Conservation (phyloP, 2,113 vertebrate genomes). For the Phrynosoma blainvillii region DNA sequence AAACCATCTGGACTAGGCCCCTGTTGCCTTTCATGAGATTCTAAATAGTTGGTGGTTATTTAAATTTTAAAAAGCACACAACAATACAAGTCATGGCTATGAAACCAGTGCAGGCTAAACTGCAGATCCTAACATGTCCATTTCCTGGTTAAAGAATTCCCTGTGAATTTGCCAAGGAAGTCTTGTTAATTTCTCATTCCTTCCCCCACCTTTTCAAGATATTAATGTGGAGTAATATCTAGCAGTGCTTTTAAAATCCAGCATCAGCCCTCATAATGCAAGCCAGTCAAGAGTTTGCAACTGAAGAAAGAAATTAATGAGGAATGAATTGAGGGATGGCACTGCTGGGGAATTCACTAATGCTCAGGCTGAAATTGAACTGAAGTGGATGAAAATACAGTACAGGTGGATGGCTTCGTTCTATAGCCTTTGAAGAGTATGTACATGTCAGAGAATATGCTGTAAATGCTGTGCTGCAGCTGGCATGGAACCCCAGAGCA, state of each 20-base stretch:
- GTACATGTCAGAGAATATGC: neutral
- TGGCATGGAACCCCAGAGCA: neutral
- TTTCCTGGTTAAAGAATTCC: neutral
- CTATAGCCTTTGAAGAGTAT: neutral
- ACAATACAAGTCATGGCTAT: neutral
- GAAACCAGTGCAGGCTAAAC: neutral
- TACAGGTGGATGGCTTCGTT: neutral
- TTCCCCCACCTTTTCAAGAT: neutral
- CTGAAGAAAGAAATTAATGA: neutral
- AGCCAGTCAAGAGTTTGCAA: neutral
- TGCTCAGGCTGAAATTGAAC: neutral
- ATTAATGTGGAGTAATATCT: neutral
- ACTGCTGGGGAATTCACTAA: no score
- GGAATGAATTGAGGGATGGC: neutral
- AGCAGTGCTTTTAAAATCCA: neutral
- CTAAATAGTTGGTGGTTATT: neutral
- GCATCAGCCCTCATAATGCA: neutral
- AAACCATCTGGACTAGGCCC: accelerated
- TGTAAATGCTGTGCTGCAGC: neutral
- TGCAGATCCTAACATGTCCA: slow-evolving; percentile 9
- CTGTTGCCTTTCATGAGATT: slow-evolving; percentile 17
- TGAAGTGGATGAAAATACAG: no score
- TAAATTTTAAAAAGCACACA: neutral
- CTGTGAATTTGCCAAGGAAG: neutral
- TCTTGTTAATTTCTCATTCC: neutral